Base-by-base conservation (phyloP, 2,113 vertebrate genomes). In the Tiliqua scincoides region DNA sequence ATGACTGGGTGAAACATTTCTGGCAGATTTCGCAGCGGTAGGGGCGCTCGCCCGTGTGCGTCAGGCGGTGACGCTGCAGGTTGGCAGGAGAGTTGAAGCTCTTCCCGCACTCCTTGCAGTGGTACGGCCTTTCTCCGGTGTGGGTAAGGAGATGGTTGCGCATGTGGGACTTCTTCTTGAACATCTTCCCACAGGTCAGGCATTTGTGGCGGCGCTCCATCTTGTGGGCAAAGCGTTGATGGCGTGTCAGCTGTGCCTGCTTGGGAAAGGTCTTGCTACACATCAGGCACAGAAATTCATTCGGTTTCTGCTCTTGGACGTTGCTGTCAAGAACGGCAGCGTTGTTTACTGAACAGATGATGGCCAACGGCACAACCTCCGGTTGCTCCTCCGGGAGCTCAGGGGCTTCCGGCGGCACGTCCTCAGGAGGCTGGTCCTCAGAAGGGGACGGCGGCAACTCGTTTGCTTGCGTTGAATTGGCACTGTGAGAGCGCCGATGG, bases 61-160 rank as follows among this genome's bases (percentile, higher is more conserved):
- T 98, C 91, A 98, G 95, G 91, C 96, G 96, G 95, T 98, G 98
- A 84, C 98, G 98, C 84, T 98, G 95, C 89, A 98, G 96, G 94
- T 98, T 98, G 94, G 98, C 97, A 0, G 97, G 98, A 0, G 97
- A 97, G 6, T 97, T 97, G 95, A 98, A 98, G 85, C 97, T 97
- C 94, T 98, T 98, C 77, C 96, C 92, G 79, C 98, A 98, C 87
- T 98, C 96, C 65, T 97, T 97, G 95, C 98, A 98, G 9, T 96
- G 97, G 91, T 97, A 98, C 12, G 98, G 97, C 85, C 98, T 97
- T 87, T 98, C 97, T 20, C 98, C 98, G 0, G 98, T 98, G 95
- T 98, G 98, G 6, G 97, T 98, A 92, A 96, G 97, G 88, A 98
- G 88, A 30, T 98, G 98, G 52, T 97, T 98, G 2, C 98, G 97